Evolutionary conservation across 2,113 vertebrate genomes (phyloP).

Genomic region (Clarias batrachus): DNA sequence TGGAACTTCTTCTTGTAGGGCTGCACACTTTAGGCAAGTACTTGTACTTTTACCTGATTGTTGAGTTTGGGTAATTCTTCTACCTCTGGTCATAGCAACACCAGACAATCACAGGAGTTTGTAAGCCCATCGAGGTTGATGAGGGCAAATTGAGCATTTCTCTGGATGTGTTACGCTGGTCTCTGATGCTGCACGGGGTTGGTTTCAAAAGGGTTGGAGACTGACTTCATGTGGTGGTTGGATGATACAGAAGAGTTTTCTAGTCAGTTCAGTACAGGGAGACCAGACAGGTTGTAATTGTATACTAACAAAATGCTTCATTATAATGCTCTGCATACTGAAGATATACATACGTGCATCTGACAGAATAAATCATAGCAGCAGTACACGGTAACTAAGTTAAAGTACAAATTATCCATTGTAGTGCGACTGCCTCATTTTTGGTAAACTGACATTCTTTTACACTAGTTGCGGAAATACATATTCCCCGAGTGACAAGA

Average conservation of each 20-base stretch:
- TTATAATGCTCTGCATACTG: not conserved
- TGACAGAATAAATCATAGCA: not conserved
- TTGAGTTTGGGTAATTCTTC: no score
- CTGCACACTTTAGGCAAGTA: no score
- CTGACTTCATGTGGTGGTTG: not conserved
- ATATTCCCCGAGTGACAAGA: conserved; percentile 2
- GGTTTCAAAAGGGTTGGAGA: not conserved
- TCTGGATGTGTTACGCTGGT: not conserved
- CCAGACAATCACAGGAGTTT: not conserved
- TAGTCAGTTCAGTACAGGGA: not conserved
- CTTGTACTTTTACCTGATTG: no score
- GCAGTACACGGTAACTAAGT: not conserved
- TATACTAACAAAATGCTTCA: not conserved
- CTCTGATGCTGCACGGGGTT: not conserved
- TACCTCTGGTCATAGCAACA: not conserved
- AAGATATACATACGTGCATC: not conserved
- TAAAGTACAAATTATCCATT: not conserved
- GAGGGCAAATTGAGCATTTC: not conserved
- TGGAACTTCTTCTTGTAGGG: no score
- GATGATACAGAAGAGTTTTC: not conserved
- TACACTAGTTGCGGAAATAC: not conserved
- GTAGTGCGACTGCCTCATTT: not conserved
- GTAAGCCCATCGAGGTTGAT: not conserved
- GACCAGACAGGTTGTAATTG: not conserved
- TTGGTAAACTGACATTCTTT: conserved; percentile 15